Conservation (phyloP, 2,888 invertebrate genomes). For the Aradus depressus region DNA sequence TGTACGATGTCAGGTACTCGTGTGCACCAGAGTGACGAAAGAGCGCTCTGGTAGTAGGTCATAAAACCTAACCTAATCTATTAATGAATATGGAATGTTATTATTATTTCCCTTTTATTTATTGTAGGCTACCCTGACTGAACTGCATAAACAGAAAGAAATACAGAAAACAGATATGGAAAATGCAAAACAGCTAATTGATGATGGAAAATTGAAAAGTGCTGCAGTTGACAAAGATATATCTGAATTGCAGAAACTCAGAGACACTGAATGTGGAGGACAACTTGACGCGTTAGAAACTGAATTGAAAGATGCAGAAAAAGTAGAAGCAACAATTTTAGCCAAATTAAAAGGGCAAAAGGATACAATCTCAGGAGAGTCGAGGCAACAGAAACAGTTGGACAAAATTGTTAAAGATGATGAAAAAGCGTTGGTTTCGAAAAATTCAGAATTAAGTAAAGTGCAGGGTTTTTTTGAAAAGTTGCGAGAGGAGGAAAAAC, state of each 20-base stretch:
- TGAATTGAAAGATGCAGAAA: constrained; percentile 51
- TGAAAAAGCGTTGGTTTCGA: constrained; percentile 46
- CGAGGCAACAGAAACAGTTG: constrained; percentile 55
- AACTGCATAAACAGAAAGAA: constrained; percentile 2
- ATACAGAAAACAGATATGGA: constrained; percentile 43
- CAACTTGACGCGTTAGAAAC: constrained; percentile 52
- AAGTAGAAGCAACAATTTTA: constrained; percentile 51
- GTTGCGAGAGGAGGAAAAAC: constrained; percentile 54
- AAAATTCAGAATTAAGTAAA: constrained; percentile 49
- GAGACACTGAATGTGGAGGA: constrained; percentile 60
- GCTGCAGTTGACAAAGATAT: constrained; percentile 47
- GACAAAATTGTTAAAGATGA: constrained; percentile 55
- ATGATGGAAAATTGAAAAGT: constrained; percentile 44
- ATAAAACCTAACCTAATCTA: too few species aligned
- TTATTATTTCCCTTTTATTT: too few species aligned
- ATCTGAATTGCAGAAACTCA: constrained; percentile 46
- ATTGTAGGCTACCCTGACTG: not conserved
- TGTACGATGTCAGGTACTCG: too few species aligned
- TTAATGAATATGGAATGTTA: too few species aligned
- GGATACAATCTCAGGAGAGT: constrained; percentile 54
- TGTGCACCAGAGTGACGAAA: too few species aligned
- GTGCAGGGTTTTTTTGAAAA: constrained; percentile 53
- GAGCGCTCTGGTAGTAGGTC: too few species aligned
- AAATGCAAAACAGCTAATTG: constrained; percentile 44
- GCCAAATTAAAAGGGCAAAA: constrained; percentile 53